These are phyloP conservation scores for Sabatieria punctata DNA, from an alignment of 2,888 invertebrate species.

Conservation along the genomic window DNA sequence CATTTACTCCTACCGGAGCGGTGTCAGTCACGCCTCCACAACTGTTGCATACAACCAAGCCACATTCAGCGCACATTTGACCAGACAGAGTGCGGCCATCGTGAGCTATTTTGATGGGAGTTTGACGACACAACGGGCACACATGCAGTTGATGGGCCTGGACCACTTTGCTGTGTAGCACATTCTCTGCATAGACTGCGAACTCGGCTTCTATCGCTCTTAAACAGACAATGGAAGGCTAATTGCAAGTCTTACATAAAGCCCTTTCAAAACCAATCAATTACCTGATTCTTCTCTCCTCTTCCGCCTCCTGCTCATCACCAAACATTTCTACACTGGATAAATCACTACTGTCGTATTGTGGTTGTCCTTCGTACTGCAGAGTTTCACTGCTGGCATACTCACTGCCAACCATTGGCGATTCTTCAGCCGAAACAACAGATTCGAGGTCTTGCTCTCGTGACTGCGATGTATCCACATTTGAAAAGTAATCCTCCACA, in stretches of 20 bases:
- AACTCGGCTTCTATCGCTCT: conserved; percentile 10
- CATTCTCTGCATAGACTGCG: conserved; percentile 5
- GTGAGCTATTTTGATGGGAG: not conserved
- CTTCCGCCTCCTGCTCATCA: conserved; percentile 7
- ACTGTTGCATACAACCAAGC: conserved; percentile 5
- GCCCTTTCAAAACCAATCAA: too few species aligned
- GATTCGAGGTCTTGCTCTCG: not conserved
- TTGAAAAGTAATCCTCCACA: not conserved
- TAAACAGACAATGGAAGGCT: not conserved
- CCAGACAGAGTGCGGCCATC: conserved; percentile 3
- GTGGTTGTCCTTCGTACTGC: not conserved
- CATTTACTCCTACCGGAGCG: too few species aligned
- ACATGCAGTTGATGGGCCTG: not conserved
- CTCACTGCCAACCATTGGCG: not conserved
- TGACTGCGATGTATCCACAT: not conserved
- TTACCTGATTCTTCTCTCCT: conserved; percentile 6
- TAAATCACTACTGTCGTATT: conserved; percentile 6
- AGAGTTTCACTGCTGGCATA: not conserved
- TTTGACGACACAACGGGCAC: conserved; percentile 6
- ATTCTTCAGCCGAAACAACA: not conserved
- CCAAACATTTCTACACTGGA: not conserved
- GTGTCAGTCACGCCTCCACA: conserved; percentile 3
- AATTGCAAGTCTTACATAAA: not conserved
- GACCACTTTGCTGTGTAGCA: not conserved
- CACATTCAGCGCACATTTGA: conserved; percentile 9